Percentiles rank a stretch among this genome's conserved stretches.
Evolutionary conservation across 2,888 invertebrate genomes (phyloP).

Genomic region (Drosophila pullipes): DNA sequence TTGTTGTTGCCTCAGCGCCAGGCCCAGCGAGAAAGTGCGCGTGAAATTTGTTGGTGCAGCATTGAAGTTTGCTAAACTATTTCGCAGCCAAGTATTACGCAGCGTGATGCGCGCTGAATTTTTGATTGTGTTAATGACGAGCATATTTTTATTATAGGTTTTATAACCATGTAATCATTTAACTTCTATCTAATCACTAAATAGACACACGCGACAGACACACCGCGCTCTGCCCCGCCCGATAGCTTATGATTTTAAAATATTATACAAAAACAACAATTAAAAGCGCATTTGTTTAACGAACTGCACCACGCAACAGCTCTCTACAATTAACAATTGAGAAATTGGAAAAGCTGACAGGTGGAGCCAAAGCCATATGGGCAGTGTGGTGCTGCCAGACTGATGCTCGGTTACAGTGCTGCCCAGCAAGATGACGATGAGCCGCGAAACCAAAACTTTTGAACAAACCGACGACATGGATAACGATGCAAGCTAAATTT

Average conservation of each 20-base stretch:
- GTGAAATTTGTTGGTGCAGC: constrained; percentile 38
- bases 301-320: constrained; percentile 56
- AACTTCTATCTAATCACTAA: constrained; percentile 49
- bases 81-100: constrained; percentile 48
- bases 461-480: constrained; percentile 1
- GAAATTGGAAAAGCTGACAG: constrained; percentile 48
- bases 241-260: neutral
- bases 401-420: neutral
- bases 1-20: constrained; percentile 60
- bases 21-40: constrained; percentile 75
- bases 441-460: constrained; percentile 13
- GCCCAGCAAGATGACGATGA: neutral
- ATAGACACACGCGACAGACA: constrained; percentile 2
- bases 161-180: neutral
- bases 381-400: constrained; percentile 31
- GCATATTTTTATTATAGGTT: constrained; percentile 40
- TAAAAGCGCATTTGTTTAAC: constrained; percentile 11
- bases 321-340: constrained; percentile 41
- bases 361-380: constrained; percentile 44
- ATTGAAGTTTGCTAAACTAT: constrained; percentile 22
- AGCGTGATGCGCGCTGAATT: constrained; percentile 49
- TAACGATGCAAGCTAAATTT: neutral
- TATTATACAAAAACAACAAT: constrained; percentile 25
- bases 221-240: constrained; percentile 5
- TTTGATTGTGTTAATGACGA: constrained; percentile 66